Percentiles rank a stretch among this genome's conserved stretches.
These are phyloP conservation scores for Indicator indicator DNA, from an alignment of 2,113 vertebrate genomes.

Conservation along the genomic window DNA sequence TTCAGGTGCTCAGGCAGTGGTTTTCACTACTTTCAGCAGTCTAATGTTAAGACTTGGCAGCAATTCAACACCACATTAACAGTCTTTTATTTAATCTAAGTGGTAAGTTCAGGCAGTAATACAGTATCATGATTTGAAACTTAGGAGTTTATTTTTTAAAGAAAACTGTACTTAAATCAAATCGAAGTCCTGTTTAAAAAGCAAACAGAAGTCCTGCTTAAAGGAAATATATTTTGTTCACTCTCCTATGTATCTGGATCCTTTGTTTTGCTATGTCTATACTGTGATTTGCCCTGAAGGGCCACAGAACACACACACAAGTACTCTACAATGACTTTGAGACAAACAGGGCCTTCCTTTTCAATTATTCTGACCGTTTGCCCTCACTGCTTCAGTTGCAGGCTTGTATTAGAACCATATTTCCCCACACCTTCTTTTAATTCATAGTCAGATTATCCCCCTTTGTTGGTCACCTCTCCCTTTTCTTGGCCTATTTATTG, in stretches of 20 bases:
- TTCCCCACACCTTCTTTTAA: neutral
- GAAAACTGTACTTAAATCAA: neutral
- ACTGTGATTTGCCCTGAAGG: neutral
- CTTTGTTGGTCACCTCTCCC: neutral
- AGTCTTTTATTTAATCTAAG: neutral
- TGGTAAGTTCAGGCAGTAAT: neutral
- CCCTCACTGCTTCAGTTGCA: neutral
- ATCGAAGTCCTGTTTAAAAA: neutral
- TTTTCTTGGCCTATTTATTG: neutral
- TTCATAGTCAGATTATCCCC: neutral
- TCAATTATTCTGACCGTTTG: neutral
- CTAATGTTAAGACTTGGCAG: neutral
- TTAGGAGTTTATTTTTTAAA: neutral
- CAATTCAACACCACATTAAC: neutral
- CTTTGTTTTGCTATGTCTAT: neutral
- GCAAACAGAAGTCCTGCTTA: neutral
- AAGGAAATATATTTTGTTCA: neutral
- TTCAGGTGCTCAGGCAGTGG: neutral
- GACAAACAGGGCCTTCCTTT: neutral
- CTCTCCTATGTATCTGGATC: neutral
- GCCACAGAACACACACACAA: neutral
- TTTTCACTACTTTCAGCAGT: neutral
- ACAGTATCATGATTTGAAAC: neutral
- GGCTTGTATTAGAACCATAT: neutral
- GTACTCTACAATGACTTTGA: neutral